These are phyloP conservation scores for Anastrepha ludens DNA, from an alignment of 1,140 invertebrate genomes.

Conservation along the genomic window DNA sequence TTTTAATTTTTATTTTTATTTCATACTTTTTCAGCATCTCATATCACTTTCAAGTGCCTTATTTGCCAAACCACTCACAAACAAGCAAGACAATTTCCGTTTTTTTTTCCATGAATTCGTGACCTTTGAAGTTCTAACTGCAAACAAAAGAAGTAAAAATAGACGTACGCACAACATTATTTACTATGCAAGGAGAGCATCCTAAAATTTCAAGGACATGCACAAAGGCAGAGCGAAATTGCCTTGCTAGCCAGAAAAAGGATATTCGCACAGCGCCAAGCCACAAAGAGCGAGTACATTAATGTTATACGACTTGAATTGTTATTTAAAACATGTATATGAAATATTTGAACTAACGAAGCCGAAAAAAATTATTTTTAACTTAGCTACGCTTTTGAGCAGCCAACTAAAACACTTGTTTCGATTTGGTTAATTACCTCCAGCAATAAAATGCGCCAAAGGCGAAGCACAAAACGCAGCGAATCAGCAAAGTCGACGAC, in stretches of 20 bases:
- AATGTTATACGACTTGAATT: too few relatives aligned
- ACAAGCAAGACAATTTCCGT: neutral
- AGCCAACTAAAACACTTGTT: neutral
- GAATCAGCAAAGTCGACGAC: constrained; percentile 12
- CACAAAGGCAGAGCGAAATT: constrained; percentile 18
- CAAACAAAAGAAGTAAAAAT: neutral
- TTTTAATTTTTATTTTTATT: too few relatives aligned
- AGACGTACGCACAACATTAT: neutral
- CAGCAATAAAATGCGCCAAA: constrained; percentile 12
- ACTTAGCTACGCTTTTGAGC: neutral
- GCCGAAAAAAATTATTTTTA: neutral
- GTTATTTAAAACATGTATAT: too few relatives aligned
- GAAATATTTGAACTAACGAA: neutral
- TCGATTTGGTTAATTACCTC: constrained; percentile 32
- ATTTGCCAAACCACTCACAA: too few relatives aligned
- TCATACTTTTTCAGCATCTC: too few relatives aligned
- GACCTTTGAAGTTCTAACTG: neutral
- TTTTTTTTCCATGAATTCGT: neutral
- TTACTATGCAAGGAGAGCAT: neutral
- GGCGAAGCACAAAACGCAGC: constrained; percentile 13
- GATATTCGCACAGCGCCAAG: neutral
- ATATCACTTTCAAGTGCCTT: too few relatives aligned
- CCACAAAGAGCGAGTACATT: neutral
- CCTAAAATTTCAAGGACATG: constrained; percentile 36
- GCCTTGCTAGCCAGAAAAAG: neutral